Percentiles rank a stretch among this genome's conserved stretches.
Evolutionary conservation across 2,113 vertebrate genomes (phyloP).

Genomic region (Alaudala cheleensis): DNA sequence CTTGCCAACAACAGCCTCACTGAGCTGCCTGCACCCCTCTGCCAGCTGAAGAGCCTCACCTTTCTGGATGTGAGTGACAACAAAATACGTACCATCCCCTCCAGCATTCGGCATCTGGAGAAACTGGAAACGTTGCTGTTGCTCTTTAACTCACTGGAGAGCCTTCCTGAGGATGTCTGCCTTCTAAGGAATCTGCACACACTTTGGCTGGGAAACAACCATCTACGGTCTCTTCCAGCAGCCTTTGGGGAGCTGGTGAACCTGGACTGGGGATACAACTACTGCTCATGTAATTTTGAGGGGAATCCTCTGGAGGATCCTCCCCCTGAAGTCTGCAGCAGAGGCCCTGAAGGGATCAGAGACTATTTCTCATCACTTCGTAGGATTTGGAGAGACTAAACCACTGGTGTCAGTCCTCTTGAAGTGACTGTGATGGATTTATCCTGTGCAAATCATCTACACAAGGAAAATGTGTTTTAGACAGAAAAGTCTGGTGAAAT

Average conservation of each 20-base stretch:
- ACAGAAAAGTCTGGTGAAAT: background rate
- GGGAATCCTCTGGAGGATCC: constrained; percentile 60
- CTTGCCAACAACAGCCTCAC: constrained; percentile 62
- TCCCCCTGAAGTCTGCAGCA: constrained; percentile 54
- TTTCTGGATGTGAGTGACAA: constrained; percentile 67
- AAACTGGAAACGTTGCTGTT: constrained; percentile 46
- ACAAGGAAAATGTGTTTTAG: background rate
- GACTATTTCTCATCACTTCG: constrained; percentile 25
- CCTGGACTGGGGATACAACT: constrained; percentile 52
- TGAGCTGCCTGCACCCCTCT: constrained; percentile 29
- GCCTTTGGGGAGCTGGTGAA: constrained; percentile 50
- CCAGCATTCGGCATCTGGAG: constrained; percentile 21
- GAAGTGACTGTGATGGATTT: background rate
- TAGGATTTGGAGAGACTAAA: background rate
- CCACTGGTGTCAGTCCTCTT: background rate
- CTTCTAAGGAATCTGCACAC: constrained; percentile 28
- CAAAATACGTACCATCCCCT: constrained; percentile 26
- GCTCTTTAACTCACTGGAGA: constrained; percentile 40
- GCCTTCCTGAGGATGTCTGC: constrained; percentile 33
- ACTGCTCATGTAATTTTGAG: constrained; percentile 57
- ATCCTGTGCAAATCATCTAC: background rate
- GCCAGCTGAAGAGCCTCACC: constrained; percentile 46
- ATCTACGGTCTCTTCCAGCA: constrained; percentile 4
- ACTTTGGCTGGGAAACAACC: constrained; percentile 60
- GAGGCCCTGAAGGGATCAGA: constrained; percentile 49